A percentile compares a stretch with the other conserved stretches of the same genome.
Conservation (phyloP, 2,113 vertebrate genomes). For the Entosphenus tridentatus region DNA sequence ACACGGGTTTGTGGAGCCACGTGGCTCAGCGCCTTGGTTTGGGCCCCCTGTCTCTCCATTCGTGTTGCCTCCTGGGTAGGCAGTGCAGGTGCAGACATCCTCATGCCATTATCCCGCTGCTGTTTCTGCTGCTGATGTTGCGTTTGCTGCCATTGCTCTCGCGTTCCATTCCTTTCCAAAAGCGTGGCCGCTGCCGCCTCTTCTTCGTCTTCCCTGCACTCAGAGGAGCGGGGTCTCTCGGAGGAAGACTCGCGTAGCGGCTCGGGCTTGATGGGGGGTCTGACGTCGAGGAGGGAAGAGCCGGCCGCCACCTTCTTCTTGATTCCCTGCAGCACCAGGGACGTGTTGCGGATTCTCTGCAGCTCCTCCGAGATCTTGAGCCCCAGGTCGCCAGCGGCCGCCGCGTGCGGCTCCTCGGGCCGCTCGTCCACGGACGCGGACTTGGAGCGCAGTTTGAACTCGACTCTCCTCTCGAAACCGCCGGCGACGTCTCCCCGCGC, state of each 20-base stretch:
- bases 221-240: background rate
- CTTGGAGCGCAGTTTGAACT: constrained; percentile 43
- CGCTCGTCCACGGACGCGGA: constrained; percentile 72
- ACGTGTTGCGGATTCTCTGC: constrained; percentile 59
- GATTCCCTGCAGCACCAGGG: constrained; percentile 33
- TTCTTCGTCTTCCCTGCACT: background rate
- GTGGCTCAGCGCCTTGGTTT: constrained; percentile 24
- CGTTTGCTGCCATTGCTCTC: constrained; percentile 16
- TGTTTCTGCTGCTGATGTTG: too few relatives aligned
- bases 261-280: constrained; percentile 15
- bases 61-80: constrained; percentile 32
- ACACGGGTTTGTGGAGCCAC: constrained; percentile 8
- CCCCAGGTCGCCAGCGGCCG: constrained; percentile 45
- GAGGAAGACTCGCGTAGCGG: constrained; percentile 14
- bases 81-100: constrained; percentile 29
- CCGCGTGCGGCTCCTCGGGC: constrained; percentile 38
- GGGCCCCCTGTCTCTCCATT: constrained; percentile 30
- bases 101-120: too few relatives aligned
- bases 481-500: constrained; percentile 27
- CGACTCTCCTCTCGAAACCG: constrained; percentile 39
- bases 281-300: constrained; percentile 21
- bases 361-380: constrained; percentile 74
- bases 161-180: constrained; percentile 11
- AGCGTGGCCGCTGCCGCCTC: constrained; percentile 10
- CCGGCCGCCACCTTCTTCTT: constrained; percentile 24